Evolutionary conservation across 2,888 invertebrate genomes (phyloP), one percentile per base, ranked within the genome.

Genomic region (Tenthredo distinguenda): DNA sequence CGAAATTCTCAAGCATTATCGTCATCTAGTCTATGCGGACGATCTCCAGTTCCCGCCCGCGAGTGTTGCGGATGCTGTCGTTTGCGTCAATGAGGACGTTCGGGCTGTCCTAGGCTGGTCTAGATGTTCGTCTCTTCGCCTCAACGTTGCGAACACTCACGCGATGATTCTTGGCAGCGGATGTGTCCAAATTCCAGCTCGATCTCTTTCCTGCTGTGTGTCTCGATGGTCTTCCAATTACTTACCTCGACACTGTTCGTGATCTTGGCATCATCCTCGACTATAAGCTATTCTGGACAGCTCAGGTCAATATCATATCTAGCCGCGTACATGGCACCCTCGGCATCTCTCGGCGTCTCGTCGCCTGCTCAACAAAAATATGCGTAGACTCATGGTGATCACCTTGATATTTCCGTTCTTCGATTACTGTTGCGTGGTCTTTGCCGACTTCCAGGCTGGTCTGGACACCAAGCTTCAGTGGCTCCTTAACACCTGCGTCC

Each of bases 21-120:
- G 40, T 0, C 74, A 71, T 21, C 50, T 84, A 21, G 68, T 76
- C 9, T 85, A 74, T 26, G 85, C 86, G 1, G 85, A 85, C 7
- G 86, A 85, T 15, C 77, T 83, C 0, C 84, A n/a, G 79, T 58
- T 15, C 37, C 26, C 26, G 1, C 50, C 58, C 1, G 10, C 37
- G 1, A 43, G 84, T 1, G 37, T 84, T 7, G 6, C 3, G 9
- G 18, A 74, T 2, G 72, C 62, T 31, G 12, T 86, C 12, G 3
- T 10, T 7, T 18, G 10, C 15, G 43, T 86, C 3, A 40, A 26
- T 3, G 0, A 65, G 15, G 71, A 81, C 6, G 86, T 84, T 1
- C 62, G 50, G 2, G 55, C 21, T 15, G 71, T 86, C 21, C 47
- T 58, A 0, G 34, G 37, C 5, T 81, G 37, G n/a, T 77, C 84